These are phyloP conservation scores for Melieria crassipennis DNA, from an alignment of 2,888 invertebrate species.

Conservation along the genomic window DNA sequence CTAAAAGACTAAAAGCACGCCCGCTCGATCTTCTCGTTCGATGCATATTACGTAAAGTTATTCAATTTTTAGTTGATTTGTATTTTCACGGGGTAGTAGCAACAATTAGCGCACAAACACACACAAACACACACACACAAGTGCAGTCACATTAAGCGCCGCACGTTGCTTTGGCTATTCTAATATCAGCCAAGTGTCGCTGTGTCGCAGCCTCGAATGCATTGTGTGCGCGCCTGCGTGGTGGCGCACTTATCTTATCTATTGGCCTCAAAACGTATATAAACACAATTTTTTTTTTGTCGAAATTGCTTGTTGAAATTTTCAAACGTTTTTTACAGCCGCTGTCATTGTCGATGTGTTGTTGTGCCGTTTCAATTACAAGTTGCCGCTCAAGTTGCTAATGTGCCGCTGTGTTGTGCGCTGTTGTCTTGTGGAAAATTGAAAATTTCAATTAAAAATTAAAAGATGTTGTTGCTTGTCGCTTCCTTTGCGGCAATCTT, in stretches of 20 bases:
- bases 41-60: neutral
- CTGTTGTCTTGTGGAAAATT: no score
- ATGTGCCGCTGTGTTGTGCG: no score
- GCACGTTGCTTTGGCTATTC: neutral
- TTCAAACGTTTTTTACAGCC: neutral
- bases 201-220: no score
- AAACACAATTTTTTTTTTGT: neutral
- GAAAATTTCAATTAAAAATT: no score
- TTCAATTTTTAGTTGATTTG: neutral
- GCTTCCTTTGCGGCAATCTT: no score
- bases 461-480: no score
- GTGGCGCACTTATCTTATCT: neutral
- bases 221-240: no score
- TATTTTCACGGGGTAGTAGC: neutral
- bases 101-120: neutral
- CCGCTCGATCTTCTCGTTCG: neutral
- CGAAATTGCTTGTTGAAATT: neutral
- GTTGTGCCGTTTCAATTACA: neutral
- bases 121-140: neutral
- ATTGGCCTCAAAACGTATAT: neutral
- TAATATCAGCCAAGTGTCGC: neutral
- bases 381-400: neutral
- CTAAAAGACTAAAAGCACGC: constrained; percentile 3
- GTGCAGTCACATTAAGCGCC: neutral
- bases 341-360: no score